A percentile compares a stretch with the other conserved stretches of the same genome.
phyloP scores from a whole-genome alignment of 2,113 vertebrate species.

The Corvus cornix region DNA sequence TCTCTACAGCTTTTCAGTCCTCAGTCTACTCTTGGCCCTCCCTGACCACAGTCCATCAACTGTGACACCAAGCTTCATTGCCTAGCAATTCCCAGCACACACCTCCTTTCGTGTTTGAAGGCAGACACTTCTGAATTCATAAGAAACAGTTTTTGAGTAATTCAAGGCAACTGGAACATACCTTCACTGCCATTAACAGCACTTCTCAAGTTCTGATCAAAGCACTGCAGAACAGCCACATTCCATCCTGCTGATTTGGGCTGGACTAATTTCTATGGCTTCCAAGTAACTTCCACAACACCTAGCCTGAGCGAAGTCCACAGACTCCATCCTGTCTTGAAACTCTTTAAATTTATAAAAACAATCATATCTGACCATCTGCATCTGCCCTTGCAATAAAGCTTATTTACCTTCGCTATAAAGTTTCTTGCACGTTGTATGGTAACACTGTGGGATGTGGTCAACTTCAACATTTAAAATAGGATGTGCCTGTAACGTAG shows the following conservation, averaged over 20 bases:
- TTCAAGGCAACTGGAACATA: background rate
- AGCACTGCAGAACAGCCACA: background rate
- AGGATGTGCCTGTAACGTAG: background rate
- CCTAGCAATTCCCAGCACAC: background rate
- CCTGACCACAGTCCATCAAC: background rate
- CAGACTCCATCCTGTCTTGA: background rate
- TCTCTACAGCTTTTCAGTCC: background rate
- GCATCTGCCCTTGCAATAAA: background rate
- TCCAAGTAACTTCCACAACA: background rate
- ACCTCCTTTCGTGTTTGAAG: background rate
- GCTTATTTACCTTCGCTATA: background rate
- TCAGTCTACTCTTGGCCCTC: background rate
- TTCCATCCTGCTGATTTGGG: background rate
- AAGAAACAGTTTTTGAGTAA: background rate
- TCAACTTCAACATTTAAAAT: slow-evolving; percentile 19
- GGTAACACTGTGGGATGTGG: background rate
- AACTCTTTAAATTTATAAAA: background rate
- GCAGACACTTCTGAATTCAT: background rate
- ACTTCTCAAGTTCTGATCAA: background rate
- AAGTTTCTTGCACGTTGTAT: background rate
- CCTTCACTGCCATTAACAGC: background rate
- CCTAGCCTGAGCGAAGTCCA: background rate
- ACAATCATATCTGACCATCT: background rate
- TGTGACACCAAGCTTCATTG: background rate
- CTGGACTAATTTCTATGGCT: background rate